Percentiles rank a stretch among this genome's conserved stretches.
Evolutionary conservation across 64 coral and sea anemone genomes (phyloP).

Genomic region (Actinia tenebrosa): DNA sequence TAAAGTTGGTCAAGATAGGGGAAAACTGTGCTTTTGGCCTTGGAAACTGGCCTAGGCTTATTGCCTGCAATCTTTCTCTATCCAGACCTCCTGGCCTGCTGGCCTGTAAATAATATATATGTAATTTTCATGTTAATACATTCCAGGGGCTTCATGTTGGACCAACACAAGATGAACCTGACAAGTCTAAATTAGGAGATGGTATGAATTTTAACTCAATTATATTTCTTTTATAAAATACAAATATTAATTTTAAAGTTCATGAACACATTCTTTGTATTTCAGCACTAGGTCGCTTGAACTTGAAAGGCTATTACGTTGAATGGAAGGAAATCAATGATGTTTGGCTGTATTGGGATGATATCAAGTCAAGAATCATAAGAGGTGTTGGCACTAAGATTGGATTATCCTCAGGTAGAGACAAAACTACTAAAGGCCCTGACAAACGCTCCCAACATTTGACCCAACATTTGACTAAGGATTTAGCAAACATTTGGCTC

Average conservation of each 20-base stretch:
- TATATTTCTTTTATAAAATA: not conserved
- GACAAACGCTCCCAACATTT: too few species aligned
- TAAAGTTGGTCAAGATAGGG: too few species aligned
- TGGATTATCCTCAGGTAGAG: conserved; percentile 66
- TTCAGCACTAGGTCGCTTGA: conserved; percentile 63
- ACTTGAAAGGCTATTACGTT: conserved; percentile 77
- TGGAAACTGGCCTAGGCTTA: too few species aligned
- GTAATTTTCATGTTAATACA: too few species aligned
- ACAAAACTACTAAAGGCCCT: too few species aligned
- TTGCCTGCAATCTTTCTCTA: too few species aligned
- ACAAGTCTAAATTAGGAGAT: not conserved
- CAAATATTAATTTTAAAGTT: not conserved
- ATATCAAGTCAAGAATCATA: conserved; percentile 85
- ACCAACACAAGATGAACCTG: conserved; percentile 14
- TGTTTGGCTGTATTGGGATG: conserved; percentile 92
- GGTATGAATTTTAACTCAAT: not conserved
- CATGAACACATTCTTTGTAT: not conserved
- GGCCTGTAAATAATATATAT: too few species aligned
- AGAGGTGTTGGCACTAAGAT: conserved; percentile 80
- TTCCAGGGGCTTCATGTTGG: conserved; percentile 28
- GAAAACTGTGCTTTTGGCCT: too few species aligned
- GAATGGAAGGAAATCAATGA: conserved; percentile 94
- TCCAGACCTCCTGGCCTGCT: too few species aligned
- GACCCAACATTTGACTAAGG: too few species aligned
- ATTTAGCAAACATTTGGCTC: too few species aligned